Evolutionary conservation across 2,113 vertebrate genomes (phyloP).

Genomic region (Pygoscelis adeliae): DNA sequence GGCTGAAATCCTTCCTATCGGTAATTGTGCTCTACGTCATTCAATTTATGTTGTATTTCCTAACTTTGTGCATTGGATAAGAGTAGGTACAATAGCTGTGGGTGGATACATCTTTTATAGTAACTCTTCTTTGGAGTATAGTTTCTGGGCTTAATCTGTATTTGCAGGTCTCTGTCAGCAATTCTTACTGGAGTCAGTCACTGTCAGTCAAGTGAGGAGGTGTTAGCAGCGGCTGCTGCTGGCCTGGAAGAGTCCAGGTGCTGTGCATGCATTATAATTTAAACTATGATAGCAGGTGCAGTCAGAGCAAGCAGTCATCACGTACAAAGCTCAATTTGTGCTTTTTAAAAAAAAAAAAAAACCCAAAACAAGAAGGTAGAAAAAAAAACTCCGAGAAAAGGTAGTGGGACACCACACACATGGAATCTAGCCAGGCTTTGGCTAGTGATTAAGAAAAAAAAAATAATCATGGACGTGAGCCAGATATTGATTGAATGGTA

Average conservation of each 20-base stretch:
- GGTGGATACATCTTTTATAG: neutral
- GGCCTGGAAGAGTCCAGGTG: neutral
- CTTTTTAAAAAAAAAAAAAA: neutral
- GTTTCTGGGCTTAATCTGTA: neutral
- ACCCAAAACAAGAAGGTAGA: rapidly evolving
- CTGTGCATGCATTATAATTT: neutral
- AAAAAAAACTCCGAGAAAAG: neutral
- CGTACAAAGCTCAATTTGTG: neutral
- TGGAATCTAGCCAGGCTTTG: neutral
- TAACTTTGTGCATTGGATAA: neutral
- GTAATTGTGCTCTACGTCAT: neutral
- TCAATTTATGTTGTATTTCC: neutral
- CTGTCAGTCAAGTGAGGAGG: neutral
- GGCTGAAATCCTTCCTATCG: neutral
- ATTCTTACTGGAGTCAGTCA: neutral
- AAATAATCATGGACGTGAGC: neutral
- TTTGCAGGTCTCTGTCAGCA: neutral
- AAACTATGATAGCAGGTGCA: neutral
- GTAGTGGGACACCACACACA: neutral
- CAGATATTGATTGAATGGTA: neutral
- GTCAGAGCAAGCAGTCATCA: neutral
- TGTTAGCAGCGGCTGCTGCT: neutral
- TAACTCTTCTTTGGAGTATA: neutral
- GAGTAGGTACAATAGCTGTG: neutral
- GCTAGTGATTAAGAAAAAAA: neutral